Percentiles rank a stretch among this genome's conserved stretches.
Evolutionary conservation across 2,113 vertebrate genomes (phyloP).

Genomic region (Orcinus orca): DNA sequence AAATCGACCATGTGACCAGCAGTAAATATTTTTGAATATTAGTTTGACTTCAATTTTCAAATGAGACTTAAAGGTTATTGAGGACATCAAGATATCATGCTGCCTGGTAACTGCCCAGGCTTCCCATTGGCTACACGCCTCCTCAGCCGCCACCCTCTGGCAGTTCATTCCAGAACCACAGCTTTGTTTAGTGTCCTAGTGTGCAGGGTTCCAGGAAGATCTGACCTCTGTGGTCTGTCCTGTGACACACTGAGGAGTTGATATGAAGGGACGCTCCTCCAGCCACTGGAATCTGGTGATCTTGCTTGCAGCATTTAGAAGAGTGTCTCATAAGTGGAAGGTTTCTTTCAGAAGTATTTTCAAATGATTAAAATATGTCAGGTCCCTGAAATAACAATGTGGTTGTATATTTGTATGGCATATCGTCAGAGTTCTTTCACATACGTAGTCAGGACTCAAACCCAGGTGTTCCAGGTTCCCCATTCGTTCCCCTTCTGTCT

Average conservation of each 20-base stretch:
- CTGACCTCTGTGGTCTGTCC: neutral
- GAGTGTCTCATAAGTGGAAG: neutral
- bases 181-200: neutral
- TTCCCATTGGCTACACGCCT: neutral
- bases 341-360: neutral
- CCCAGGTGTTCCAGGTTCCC: neutral
- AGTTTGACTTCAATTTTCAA: neutral
- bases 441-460: too few relatives aligned
- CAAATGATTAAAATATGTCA: neutral
- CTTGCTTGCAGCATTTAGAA: neutral
- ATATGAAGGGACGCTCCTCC: neutral
- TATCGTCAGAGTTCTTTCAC: neutral
- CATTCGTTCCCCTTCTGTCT: neutral
- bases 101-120: neutral
- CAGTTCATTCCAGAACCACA: neutral
- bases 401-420: neutral
- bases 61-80: neutral
- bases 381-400: neutral
- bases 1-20: neutral
- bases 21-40: neutral
- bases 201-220: neutral
- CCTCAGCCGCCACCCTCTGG: neutral
- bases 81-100: neutral
- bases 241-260: neutral
- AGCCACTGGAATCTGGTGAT: neutral